These are phyloP conservation scores for Atractosteus spatula DNA, from an alignment of 2,113 vertebrate genomes.

Conservation along the genomic window DNA sequence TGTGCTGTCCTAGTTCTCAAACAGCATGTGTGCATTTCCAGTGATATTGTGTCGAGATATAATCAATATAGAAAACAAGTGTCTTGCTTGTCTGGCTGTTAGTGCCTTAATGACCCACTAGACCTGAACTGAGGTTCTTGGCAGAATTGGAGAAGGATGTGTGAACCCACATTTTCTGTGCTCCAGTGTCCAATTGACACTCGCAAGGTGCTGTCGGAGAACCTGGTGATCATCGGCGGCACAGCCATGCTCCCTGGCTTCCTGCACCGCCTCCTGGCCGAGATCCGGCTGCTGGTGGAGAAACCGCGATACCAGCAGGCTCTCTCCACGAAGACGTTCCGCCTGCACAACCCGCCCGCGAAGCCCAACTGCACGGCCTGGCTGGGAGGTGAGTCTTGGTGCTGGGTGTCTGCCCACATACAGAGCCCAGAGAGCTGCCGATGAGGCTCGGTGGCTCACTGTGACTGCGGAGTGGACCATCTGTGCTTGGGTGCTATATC, in stretches of 20 bases:
- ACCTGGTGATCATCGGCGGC: constrained; percentile 90
- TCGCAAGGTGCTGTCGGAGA: constrained; percentile 90
- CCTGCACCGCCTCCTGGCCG: constrained; percentile 87
- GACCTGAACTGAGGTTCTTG: too few species aligned
- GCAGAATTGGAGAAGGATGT: too few species aligned
- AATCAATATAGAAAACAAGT: too few species aligned
- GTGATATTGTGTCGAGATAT: too few species aligned
- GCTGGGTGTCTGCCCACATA: too few species aligned
- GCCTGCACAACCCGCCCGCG: constrained; percentile 87
- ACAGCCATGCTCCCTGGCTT: constrained; percentile 93
- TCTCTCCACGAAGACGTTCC: constrained; percentile 85
- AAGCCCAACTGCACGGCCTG: constrained; percentile 95
- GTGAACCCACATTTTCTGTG: constrained; percentile 8
- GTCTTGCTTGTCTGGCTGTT: too few species aligned
- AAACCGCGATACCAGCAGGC: constrained; percentile 85
- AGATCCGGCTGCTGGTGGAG: constrained; percentile 88
- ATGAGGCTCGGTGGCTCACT: too few species aligned
- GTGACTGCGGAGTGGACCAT: neutral
- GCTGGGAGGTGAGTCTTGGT: constrained; percentile 83
- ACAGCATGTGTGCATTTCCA: too few species aligned
- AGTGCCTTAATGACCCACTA: too few species aligned
- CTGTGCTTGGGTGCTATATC: neutral
- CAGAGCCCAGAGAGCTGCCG: too few species aligned
- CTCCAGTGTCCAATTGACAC: constrained; percentile 91
- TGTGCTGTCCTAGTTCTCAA: too few species aligned